Evolutionary conservation across 2,888 invertebrate genomes (phyloP).

Genomic region (Perizoma affinitatum): DNA sequence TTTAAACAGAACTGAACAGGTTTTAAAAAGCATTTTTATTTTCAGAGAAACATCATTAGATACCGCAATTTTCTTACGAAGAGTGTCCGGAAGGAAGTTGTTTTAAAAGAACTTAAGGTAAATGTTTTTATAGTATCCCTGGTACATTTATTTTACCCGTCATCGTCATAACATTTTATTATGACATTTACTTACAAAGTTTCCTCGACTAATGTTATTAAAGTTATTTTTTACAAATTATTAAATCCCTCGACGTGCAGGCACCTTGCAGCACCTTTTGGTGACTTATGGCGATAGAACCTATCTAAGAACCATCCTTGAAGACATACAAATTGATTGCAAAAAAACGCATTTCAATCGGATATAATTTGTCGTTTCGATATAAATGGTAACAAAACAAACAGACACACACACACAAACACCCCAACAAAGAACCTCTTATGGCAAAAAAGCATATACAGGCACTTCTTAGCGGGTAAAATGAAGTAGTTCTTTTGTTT

Average conservation of each 20-base stretch:
- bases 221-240: background rate
- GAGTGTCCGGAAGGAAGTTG: constrained; percentile 87
- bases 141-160: background rate
- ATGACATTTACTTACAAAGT: background rate
- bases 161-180: constrained; percentile 6
- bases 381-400: too few relatives aligned
- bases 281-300: too few relatives aligned
- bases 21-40: constrained; percentile 22
- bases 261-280: too few relatives aligned
- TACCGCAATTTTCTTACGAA: constrained; percentile 88
- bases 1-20: constrained; percentile 8
- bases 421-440: too few relatives aligned
- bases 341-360: too few relatives aligned
- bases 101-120: constrained; percentile 90
- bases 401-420: too few relatives aligned
- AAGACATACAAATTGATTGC: too few relatives aligned
- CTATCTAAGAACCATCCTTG: too few relatives aligned
- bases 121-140: constrained; percentile 26
- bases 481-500: constrained; percentile 26
- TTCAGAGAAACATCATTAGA: constrained; percentile 90
- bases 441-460: too few relatives aligned
- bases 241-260: too few relatives aligned
- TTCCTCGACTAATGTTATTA: constrained; percentile 12
- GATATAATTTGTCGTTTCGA: too few relatives aligned
- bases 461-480: too few relatives aligned